Conservation (phyloP, 2,888 invertebrate genomes). For the Siphlonurus alternatus region DNA sequence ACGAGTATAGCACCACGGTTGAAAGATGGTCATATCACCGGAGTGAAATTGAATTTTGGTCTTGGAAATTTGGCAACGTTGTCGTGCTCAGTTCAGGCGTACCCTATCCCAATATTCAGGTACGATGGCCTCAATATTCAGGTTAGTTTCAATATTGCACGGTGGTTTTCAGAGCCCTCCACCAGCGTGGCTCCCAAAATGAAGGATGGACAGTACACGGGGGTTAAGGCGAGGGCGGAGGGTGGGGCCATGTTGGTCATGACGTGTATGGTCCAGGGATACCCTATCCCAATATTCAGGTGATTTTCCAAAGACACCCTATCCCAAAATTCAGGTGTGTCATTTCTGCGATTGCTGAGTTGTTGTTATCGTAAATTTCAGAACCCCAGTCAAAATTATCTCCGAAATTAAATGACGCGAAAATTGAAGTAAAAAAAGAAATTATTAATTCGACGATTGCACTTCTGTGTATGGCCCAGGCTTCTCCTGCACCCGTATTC, state of each 20-base stretch:
- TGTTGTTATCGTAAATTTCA: conserved; percentile 12
- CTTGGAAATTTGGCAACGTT: conserved; percentile 36
- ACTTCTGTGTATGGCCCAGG: conserved; percentile 33
- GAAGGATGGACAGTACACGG: conserved; percentile 18
- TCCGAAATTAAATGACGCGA: conserved; percentile 32
- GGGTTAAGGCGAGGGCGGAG: conserved; percentile 13
- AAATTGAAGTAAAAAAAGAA: conserved; percentile 16
- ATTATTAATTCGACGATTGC: conserved; percentile 19
- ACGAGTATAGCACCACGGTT: conserved; percentile 31
- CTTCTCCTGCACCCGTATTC: conserved; percentile 18
- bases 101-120: conserved; percentile 48
- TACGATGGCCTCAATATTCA: conserved; percentile 40
- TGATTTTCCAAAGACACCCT: conserved; percentile 17
- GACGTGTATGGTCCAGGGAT: conserved; percentile 40
- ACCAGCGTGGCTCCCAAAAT: conserved; percentile 18
- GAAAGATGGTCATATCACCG: conserved; percentile 34
- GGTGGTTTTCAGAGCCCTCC: conserved; percentile 16
- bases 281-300: conserved; percentile 33
- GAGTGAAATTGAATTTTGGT: conserved; percentile 12
- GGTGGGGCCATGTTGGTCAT: conserved; percentile 24
- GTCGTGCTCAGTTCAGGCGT: conserved; percentile 49
- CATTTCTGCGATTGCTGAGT: conserved; percentile 2
- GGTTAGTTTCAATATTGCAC: conserved; percentile 29
- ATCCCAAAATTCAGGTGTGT: not conserved
- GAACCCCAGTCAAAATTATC: conserved; percentile 27